Evolutionary conservation across 2,888 invertebrate species (phyloP).

Genomic region (Schizaphis graminum): DNA sequence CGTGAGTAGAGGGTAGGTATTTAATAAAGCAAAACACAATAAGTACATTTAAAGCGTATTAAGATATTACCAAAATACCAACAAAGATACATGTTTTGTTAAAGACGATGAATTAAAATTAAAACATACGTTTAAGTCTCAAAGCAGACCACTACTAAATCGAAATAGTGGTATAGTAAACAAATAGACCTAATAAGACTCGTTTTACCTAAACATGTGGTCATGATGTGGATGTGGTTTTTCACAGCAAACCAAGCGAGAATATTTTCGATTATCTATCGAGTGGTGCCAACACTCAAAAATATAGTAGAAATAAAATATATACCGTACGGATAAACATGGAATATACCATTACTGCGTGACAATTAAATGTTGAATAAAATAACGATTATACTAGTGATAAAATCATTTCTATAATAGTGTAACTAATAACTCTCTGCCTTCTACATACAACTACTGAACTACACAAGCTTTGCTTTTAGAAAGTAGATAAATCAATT

Average conservation of each 20-base stretch:
- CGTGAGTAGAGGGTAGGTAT: background rate
- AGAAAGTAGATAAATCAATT: too few relatives aligned
- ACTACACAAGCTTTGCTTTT: too few relatives aligned
- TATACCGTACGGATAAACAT: background rate
- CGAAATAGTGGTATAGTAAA: background rate
- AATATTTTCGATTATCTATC: background rate
- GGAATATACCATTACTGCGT: background rate
- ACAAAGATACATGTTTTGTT: background rate
- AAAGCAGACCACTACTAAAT: background rate
- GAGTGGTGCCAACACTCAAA: background rate
- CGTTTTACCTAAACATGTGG: background rate
- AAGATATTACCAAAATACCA: background rate
- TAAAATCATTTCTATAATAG: too few relatives aligned
- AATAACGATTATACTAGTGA: background rate
- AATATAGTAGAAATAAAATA: background rate
- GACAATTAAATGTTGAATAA: background rate
- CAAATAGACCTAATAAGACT: background rate
- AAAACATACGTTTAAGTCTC: background rate
- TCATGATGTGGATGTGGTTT: background rate
- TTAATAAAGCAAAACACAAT: background rate
- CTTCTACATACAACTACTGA: too few relatives aligned
- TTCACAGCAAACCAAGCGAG: background rate
- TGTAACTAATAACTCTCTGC: too few relatives aligned
- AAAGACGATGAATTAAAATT: background rate
- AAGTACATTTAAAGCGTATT: background rate